Evolutionary conservation across 2,797 vertebrate genomes (phyloP), one percentile per base, ranked within the genome.

Genomic region (Pseudomugil tenellus): DNA sequence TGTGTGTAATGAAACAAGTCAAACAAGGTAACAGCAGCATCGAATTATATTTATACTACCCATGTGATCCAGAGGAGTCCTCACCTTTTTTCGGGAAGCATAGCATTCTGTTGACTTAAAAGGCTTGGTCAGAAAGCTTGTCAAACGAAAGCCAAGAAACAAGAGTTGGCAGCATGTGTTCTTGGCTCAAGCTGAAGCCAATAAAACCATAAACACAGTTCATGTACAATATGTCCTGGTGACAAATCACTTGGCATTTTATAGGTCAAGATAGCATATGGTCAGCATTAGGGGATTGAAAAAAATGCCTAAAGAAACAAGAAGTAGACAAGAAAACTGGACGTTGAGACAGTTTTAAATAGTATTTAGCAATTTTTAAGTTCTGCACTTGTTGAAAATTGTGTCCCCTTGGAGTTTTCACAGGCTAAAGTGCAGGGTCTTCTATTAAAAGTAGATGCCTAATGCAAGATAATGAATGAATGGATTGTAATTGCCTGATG

Each of bases 121-220:
- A 77, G 68, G 67, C 68, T 59, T 29, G 28, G 72, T 32, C 59
- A 59, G 29, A 77, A 63, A 34, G 55, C 53, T 69, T 82, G 67
- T 80, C 72, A 57, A 67, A 39, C 32, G n/a, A 74, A 78, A 80
- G 76, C 70, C 76, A 77, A 70, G 63, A 67, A 72, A 79, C 29
- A 41, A 25, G 59, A 79, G 1, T 62, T 84, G 67, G 74, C 68
- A 77, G 70, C 21, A 21, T 67, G 77, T 62, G 49, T 49, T 76
- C 57, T 83, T 72, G 67, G 69, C 71, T 76, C 51, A 70, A 77
- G 57, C 19, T 3, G 39, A 83, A 63, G 54, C 70, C 61, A 63
- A 60, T 68, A 77, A 77, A 16, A 55, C 28, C 21, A 72, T 69
- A 79, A 81, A 83, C 56, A 55, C 57, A 32, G 37, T 61, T 68